These are phyloP conservation scores for Clistopyga incitator DNA, from an alignment of 2,888 invertebrate species.

Conservation along the genomic window DNA sequence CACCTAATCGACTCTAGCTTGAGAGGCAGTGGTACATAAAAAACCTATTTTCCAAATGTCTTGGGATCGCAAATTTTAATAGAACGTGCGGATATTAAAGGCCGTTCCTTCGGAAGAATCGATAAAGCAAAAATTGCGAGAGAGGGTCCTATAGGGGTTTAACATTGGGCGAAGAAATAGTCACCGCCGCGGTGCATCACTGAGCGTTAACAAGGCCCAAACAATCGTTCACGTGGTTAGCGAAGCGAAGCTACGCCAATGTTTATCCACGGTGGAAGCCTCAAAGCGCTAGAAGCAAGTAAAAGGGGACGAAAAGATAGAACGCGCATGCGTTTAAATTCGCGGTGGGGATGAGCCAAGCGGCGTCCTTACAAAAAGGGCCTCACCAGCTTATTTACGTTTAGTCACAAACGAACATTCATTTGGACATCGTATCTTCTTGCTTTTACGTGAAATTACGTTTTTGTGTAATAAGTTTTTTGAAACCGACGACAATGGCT, in stretches of 20 bases:
- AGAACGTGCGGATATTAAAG: too few relatives aligned
- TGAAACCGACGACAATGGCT: conserved; percentile 70
- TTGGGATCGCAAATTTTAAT: too few relatives aligned
- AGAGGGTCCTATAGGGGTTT: too few relatives aligned
- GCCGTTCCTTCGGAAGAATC: too few relatives aligned
- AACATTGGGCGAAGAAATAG: too few relatives aligned
- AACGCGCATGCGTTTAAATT: conserved; percentile 67
- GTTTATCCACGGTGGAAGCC: conserved; percentile 23
- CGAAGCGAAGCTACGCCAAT: conserved; percentile 24
- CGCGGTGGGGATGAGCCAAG: conserved; percentile 60
- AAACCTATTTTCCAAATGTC: too few relatives aligned
- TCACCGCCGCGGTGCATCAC: too few relatives aligned
- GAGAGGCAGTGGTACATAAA: too few relatives aligned
- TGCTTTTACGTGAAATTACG: neutral
- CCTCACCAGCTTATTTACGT: conserved; percentile 65
- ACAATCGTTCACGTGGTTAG: neutral
- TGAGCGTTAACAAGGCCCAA: conserved; percentile 10
- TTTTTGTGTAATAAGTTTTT: conserved; percentile 9
- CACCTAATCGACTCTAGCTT: too few relatives aligned
- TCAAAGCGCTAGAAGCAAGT: conserved; percentile 35
- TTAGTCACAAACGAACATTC: conserved; percentile 58
- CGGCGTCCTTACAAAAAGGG: conserved; percentile 74
- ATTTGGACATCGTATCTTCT: conserved; percentile 1
- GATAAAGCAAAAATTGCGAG: too few relatives aligned
- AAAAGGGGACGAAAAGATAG: conserved; percentile 41